Base-by-base conservation (phyloP, 2,888 invertebrate species). In the Phyto melanocephala region DNA sequence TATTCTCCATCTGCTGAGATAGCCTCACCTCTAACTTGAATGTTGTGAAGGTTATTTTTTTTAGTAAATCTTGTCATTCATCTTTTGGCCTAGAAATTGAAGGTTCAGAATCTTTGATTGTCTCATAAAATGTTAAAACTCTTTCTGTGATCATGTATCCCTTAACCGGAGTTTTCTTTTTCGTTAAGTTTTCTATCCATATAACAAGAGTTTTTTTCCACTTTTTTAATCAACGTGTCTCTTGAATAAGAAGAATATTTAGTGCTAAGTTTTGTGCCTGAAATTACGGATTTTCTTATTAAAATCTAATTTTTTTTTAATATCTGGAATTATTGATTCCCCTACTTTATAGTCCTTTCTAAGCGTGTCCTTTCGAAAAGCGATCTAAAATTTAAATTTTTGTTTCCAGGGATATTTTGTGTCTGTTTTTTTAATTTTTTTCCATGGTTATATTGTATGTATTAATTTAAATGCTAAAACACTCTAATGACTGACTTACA, bases 131-230 rank as follows among this genome's bases (percentile, higher is more conserved):
- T 33, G 1, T 28, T 13, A 54, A 28, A 54, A 33, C 54, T n/a
- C 33, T 54, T 54, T 54, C 54, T 54, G 28, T 28, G 24, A 54
- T 24, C 54, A 54, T 28, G 54, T 54, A 54, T 28, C 54, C 54
- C n/a, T 33, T 54, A 28, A 54, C 28, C 13, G 24, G n/a, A 54
- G 33, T 54, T 28, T 28, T 54, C 54, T 54, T 28, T 54, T 54
- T 28, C 24, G 28, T 54, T 54, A 33, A 54, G 13, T 54, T 33
- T 28, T 54, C 28, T 33, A 54, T 54, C 54, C 28, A 54, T 54
- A 54, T 28, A n/a, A 54, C 54, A n/a, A 54, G 24, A 54, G 54
- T 13, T 33, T 54, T 54, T 54, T n/a, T n/a, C 54, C 54, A 54
- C 54, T 54, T 54, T 54, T n/a, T n/a, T n/a, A n/a, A n/a, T n/a